Evolutionary conservation across 1,140 invertebrate genomes (phyloP).

Genomic region (Acromyrmex charruanus): DNA sequence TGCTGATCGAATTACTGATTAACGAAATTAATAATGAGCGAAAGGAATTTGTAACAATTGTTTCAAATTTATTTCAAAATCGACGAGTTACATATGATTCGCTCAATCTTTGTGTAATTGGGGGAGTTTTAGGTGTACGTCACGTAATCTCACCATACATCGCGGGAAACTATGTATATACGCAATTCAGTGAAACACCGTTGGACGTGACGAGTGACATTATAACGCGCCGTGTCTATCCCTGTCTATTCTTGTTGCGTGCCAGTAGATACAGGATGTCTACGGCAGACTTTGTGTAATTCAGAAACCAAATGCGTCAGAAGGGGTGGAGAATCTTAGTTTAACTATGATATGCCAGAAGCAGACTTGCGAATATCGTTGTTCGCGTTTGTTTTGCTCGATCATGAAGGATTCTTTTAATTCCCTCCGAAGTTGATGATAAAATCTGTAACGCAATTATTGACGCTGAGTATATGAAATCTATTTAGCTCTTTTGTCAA

Average conservation of each 20-base stretch:
- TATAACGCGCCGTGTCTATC: slow-evolving; percentile 75
- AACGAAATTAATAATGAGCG: neutral
- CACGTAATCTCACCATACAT: slow-evolving; percentile 2
- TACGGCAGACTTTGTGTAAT: slow-evolving; percentile 78
- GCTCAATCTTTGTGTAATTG: neutral
- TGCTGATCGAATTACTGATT: neutral
- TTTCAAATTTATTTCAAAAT: neutral
- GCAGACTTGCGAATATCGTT: slow-evolving; percentile 55
- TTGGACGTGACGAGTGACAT: slow-evolving; percentile 81
- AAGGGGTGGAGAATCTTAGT: slow-evolving; percentile 53
- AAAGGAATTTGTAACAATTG: neutral
- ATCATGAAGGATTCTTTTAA: slow-evolving; percentile 26
- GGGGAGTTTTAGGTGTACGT: neutral
- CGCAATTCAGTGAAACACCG: slow-evolving; percentile 71
- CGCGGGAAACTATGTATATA: slow-evolving; percentile 55
- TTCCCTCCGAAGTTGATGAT: no score
- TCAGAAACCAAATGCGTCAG: slow-evolving; percentile 78
- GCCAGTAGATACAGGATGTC: slow-evolving; percentile 72
- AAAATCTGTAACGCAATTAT: no score
- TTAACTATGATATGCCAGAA: slow-evolving; percentile 66
- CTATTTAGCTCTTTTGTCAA: no score
- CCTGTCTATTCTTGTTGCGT: slow-evolving; percentile 36
- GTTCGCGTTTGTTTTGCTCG: neutral
- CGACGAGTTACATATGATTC: neutral
- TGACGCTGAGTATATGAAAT: no score